Evolutionary conservation across 2,797 vertebrate genomes (phyloP).

Genomic region (Tapirus indicus): DNA sequence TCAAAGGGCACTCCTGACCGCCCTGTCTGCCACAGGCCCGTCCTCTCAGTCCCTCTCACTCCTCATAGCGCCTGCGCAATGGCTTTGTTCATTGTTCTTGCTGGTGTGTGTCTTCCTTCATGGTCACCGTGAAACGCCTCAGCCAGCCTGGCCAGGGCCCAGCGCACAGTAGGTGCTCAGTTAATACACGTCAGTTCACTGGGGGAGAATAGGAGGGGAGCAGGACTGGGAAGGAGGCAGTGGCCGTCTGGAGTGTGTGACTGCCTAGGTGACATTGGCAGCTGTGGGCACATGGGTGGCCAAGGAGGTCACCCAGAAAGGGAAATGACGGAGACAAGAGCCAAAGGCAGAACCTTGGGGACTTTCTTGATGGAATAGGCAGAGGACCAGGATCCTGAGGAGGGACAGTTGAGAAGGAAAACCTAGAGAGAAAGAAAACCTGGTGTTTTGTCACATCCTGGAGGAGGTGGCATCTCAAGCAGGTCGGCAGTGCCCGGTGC

Average conservation of each 20-base stretch:
- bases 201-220: background rate
- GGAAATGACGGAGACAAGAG: background rate
- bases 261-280: background rate
- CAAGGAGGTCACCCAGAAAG: background rate
- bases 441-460: background rate
- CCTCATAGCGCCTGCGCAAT: accelerated
- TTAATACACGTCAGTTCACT: background rate
- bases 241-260: background rate
- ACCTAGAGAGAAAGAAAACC: background rate
- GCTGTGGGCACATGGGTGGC: accelerated
- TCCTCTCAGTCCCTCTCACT: background rate
- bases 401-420: background rate
- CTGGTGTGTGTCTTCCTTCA: background rate
- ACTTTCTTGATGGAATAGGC: background rate
- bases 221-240: background rate
- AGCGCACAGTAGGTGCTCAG: background rate
- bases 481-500: no score
- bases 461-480: background rate
- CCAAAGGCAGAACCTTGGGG: background rate
- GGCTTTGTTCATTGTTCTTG: background rate
- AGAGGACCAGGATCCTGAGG: background rate
- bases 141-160: background rate
- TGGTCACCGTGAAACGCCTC: background rate
- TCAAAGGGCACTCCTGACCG: no score
- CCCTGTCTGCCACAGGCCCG: accelerated